Percentiles rank a stretch among this genome's conserved stretches.
These are phyloP conservation scores for Agrenia bidenticulata DNA, from an alignment of 2,888 invertebrate species.

Conservation along the genomic window DNA sequence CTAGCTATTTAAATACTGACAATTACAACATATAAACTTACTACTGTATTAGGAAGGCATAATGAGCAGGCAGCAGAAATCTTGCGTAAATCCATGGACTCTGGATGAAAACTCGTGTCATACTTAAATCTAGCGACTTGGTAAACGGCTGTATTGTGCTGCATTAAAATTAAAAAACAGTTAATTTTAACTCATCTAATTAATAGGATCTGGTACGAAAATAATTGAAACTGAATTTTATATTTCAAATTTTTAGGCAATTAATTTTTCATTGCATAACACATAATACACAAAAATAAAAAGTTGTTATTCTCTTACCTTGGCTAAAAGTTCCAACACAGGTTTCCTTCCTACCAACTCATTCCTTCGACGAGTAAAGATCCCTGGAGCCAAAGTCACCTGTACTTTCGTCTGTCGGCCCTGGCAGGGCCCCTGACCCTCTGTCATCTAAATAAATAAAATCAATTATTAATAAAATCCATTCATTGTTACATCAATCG, in stretches of 20 bases:
- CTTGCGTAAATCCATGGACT: conserved; percentile 10
- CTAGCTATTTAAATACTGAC: neutral
- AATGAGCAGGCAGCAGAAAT: conserved; percentile 23
- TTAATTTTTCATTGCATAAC: neutral
- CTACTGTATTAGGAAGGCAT: conserved; percentile 24
- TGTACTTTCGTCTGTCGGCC: no score
- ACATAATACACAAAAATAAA: neutral
- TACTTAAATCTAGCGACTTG: conserved; percentile 15
- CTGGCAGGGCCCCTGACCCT: no score
- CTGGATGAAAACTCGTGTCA: conserved; percentile 3
- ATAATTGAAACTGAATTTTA: no score
- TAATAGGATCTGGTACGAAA: no score
- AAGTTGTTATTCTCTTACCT: neutral
- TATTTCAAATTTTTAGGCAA: no score
- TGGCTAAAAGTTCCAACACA: neutral
- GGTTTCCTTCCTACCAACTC: neutral
- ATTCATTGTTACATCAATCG: no score
- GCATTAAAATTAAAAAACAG: no score
- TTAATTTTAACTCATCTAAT: no score
- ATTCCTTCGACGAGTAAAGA: neutral
- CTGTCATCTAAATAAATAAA: no score
- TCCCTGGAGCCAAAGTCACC: neutral
- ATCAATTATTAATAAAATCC: no score
- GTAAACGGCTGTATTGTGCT: neutral
- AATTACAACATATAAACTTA: conserved; percentile 12